Evolutionary conservation across 2,113 vertebrate genomes (phyloP).

Genomic region (Hippoglossus stenolepis): DNA sequence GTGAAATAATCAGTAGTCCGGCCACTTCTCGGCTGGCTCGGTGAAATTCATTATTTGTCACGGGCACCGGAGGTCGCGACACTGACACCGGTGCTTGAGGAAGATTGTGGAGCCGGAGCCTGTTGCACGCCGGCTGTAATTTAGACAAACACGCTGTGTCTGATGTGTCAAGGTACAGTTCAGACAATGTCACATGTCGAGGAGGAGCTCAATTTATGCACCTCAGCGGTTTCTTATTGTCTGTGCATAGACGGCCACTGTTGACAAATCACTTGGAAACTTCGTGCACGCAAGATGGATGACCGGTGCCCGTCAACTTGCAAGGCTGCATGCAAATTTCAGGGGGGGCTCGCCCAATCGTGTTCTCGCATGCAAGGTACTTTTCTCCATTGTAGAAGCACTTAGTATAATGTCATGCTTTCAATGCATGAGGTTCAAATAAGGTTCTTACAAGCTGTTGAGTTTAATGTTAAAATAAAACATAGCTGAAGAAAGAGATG

Average conservation of each 20-base stretch:
- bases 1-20: conserved; percentile 52
- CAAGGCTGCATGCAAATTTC: conserved; percentile 49
- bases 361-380: conserved; percentile 29
- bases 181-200: conserved; percentile 39
- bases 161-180: conserved; percentile 39
- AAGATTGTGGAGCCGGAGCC: conserved; percentile 54
- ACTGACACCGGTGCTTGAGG: conserved; percentile 54
- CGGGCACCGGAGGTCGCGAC: conserved; percentile 58
- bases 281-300: conserved; percentile 50
- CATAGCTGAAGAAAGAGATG: background rate
- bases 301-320: conserved; percentile 1
- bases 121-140: conserved; percentile 41
- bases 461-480: background rate
- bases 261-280: conserved; percentile 24
- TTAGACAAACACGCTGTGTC: conserved; percentile 63
- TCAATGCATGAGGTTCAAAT: background rate
- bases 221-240: background rate
- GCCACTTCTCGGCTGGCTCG: conserved; percentile 34
- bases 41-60: conserved; percentile 62
- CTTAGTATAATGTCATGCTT: background rate
- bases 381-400: background rate
- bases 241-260: background rate
- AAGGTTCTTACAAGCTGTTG: background rate
- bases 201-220: conserved; percentile 22
- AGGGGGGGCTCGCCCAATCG: conserved; percentile 15